A percentile compares a stretch with the other conserved stretches of the same genome.
Conservation (phyloP, 2,888 invertebrate genomes). For the Parnassius orleans region DNA sequence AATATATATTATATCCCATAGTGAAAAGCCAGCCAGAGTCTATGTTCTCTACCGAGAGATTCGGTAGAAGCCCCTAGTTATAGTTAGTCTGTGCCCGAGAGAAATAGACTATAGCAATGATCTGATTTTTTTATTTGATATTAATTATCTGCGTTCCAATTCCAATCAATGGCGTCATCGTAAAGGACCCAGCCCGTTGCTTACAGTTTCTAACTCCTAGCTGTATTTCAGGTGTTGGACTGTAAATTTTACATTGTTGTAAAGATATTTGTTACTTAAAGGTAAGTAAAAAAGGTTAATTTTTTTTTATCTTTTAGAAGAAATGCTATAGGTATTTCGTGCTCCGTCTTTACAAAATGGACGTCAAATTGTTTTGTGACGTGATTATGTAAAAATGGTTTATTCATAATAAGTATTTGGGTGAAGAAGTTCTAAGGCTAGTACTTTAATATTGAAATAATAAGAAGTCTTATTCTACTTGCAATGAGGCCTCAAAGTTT, state of each 20-base stretch:
- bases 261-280: constrained; percentile 34
- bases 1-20: no score
- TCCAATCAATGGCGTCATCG: constrained; percentile 69
- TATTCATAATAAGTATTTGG: constrained; percentile 30
- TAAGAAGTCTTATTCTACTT: neutral
- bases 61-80: no score
- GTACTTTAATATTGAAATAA: neutral
- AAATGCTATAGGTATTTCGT: constrained; percentile 26
- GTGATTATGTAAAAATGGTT: constrained; percentile 72
- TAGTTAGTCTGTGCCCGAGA: no score
- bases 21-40: no score
- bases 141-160: constrained; percentile 1
- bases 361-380: constrained; percentile 71
- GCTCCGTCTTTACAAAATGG: constrained; percentile 68
- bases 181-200: constrained; percentile 65
- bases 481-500: neutral
- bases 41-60: no score
- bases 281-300: constrained; percentile 45
- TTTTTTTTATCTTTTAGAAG: neutral
- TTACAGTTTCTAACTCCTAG: constrained; percentile 52
- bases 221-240: constrained; percentile 28
- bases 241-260: constrained; percentile 37
- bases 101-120: no score
- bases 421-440: neutral
- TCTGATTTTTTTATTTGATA: no score